phyloP scores from a whole-genome alignment of 2,888 invertebrate species.

The Schrankia costaestrigalis region DNA sequence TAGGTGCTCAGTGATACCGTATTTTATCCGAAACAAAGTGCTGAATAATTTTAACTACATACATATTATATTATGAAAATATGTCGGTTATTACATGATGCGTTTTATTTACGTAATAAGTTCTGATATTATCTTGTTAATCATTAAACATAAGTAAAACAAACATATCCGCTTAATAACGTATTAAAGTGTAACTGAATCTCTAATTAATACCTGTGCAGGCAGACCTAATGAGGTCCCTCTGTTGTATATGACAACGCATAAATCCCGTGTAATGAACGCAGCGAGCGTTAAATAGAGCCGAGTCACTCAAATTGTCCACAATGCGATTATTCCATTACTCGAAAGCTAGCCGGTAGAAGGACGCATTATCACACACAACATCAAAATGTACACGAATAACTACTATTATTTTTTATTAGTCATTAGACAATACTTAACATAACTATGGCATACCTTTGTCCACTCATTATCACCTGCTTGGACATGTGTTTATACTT shows the following conservation, averaged over 20 bases:
- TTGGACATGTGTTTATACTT: no score
- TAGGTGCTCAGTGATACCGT: slow-evolving; percentile 55
- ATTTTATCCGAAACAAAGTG: slow-evolving; percentile 60
- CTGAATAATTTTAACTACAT: no score
- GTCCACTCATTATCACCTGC: no score
- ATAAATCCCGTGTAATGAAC: slow-evolving; percentile 75
- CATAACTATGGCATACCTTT: not conserved
- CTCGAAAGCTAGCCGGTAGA: slow-evolving; percentile 51
- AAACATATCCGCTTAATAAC: slow-evolving; percentile 42
- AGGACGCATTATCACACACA: slow-evolving; percentile 34
- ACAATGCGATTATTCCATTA: slow-evolving; percentile 77
- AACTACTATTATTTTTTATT: no score
- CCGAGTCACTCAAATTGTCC: slow-evolving; percentile 72
- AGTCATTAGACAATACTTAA: slow-evolving; percentile 5
- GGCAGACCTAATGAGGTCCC: slow-evolving; percentile 65
- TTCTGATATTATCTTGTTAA: slow-evolving; percentile 25
- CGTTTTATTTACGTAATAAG: slow-evolving; percentile 7
- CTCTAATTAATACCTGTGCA: slow-evolving; percentile 70
- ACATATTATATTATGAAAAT: no score
- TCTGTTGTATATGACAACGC: slow-evolving; percentile 67
- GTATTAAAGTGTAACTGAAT: slow-evolving; percentile 42
- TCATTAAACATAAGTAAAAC: slow-evolving; percentile 22
- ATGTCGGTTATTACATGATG: not conserved
- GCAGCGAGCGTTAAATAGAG: slow-evolving; percentile 69
- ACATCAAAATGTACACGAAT: slow-evolving; percentile 35